phyloP scores from a whole-genome alignment of 2,888 invertebrate species.

The Pelosia muscerda region DNA sequence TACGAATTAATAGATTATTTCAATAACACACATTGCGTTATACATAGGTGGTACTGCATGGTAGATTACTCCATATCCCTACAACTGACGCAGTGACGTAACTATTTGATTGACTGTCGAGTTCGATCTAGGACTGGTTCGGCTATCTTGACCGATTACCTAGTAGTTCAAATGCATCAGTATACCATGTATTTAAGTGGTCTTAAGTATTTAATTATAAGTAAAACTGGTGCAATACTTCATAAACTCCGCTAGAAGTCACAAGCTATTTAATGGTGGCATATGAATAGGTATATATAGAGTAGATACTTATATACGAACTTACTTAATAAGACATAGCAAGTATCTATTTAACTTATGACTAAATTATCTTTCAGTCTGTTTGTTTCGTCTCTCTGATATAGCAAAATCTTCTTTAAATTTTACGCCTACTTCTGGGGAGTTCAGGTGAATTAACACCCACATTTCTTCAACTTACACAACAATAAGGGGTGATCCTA shows the following conservation, averaged over 20 bases:
- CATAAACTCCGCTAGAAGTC: slow-evolving; percentile 38
- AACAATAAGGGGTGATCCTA: too few relatives aligned
- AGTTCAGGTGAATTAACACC: too few relatives aligned
- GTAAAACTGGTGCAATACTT: slow-evolving; percentile 42
- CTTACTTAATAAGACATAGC: too few relatives aligned
- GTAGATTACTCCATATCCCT: slow-evolving; percentile 63
- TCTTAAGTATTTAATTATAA: slow-evolving; percentile 24
- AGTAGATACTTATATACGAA: too few relatives aligned
- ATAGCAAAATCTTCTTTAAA: too few relatives aligned
- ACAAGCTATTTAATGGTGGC: too few relatives aligned
- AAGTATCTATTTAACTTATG: too few relatives aligned
- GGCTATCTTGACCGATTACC: slow-evolving; percentile 57
- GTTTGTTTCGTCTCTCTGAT: too few relatives aligned
- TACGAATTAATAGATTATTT: slow-evolving; percentile 7
- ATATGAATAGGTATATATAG: too few relatives aligned
- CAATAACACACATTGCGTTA: slow-evolving; percentile 34
- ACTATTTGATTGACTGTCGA: slow-evolving; percentile 58
- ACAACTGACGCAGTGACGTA: slow-evolving; percentile 56
- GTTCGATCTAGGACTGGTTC: slow-evolving; percentile 59
- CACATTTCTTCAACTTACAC: too few relatives aligned
- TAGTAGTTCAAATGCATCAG: slow-evolving; percentile 48
- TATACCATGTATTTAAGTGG: slow-evolving; percentile 42
- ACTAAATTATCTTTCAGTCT: too few relatives aligned
- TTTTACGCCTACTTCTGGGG: too few relatives aligned
- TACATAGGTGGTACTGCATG: slow-evolving; percentile 23